phyloP scores from a whole-genome alignment of 2,113 vertebrate species.

The Verasper variegatus region DNA sequence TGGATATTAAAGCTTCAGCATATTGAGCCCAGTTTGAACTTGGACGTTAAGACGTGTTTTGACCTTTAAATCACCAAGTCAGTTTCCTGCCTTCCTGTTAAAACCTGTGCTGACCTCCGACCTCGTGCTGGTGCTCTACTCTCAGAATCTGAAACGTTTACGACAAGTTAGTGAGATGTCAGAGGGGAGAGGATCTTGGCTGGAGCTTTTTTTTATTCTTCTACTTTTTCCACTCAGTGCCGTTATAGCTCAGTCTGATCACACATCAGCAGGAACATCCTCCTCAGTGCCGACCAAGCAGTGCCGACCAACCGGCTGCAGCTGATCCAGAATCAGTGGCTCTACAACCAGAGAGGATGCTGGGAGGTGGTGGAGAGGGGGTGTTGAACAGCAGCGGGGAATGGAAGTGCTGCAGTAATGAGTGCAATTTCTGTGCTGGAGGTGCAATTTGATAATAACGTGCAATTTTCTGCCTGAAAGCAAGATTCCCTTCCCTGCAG shows the following conservation, averaged over 20 bases:
- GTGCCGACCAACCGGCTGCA: conserved; percentile 59
- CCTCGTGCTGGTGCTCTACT: conserved; percentile 34
- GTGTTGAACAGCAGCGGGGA: neutral
- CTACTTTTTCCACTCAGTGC: conserved; percentile 59
- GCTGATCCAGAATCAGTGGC: conserved; percentile 59
- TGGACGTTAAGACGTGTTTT: neutral
- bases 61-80: conserved; percentile 12
- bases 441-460: conserved; percentile 65
- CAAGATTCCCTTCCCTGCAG: conserved; percentile 8
- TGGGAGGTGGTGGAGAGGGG: conserved; percentile 1
- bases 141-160: conserved; percentile 5
- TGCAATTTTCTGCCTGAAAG: conserved; percentile 62
- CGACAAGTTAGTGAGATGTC: neutral
- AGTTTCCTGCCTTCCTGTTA: conserved; percentile 40
- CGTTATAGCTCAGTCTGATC: conserved; percentile 61
- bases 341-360: neutral
- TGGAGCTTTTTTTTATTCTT: neutral
- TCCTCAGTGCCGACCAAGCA: conserved; percentile 70
- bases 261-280: conserved; percentile 39
- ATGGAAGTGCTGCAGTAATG: conserved; percentile 34
- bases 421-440: conserved; percentile 57
- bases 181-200: neutral
- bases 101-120: conserved; percentile 5
- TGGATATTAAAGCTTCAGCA: neutral
- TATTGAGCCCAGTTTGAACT: too few relatives aligned